phyloP scores from a whole-genome alignment of 2,797 vertebrate species.

The Enteromius fasciolatus region DNA sequence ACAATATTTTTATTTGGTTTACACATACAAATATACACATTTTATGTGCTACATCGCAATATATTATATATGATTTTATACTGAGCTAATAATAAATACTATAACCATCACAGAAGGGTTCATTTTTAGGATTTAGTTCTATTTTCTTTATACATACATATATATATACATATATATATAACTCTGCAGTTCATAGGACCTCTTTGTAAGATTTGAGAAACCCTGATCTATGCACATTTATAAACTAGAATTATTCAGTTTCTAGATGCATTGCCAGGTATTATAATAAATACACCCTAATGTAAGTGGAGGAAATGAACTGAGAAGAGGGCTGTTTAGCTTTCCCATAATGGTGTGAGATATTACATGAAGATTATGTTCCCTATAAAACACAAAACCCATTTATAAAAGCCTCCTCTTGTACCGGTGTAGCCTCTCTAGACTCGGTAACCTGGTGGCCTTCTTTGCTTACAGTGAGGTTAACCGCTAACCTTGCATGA shows the following conservation, averaged over 20 bases:
- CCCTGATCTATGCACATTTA: neutral
- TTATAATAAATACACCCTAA: conserved; percentile 1
- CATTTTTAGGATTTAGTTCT: no score
- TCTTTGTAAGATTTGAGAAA: no score
- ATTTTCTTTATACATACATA: neutral
- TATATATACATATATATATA: no score
- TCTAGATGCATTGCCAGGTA: neutral
- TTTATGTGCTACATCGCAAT: neutral
- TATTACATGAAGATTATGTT: conserved; percentile 7
- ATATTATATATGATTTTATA: neutral
- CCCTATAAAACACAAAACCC: neutral
- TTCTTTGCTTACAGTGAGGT: conserved; percentile 37
- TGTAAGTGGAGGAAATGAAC: neutral
- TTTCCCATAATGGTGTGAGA: neutral
- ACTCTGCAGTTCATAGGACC: no score
- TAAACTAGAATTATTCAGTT: neutral
- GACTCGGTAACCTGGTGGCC: conserved; percentile 22
- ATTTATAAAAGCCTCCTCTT: conserved; percentile 6
- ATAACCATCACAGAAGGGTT: no score
- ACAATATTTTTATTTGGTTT: neutral
- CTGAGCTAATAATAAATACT: no score
- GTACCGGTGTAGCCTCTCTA: neutral
- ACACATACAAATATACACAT: no score
- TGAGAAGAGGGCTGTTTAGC: neutral
- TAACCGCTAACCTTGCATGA: conserved; percentile 36